A percentile compares a stretch with the other conserved stretches of the same genome.
Conservation (phyloP, 2,113 vertebrate species). For the Malurus alboscapulatus region DNA sequence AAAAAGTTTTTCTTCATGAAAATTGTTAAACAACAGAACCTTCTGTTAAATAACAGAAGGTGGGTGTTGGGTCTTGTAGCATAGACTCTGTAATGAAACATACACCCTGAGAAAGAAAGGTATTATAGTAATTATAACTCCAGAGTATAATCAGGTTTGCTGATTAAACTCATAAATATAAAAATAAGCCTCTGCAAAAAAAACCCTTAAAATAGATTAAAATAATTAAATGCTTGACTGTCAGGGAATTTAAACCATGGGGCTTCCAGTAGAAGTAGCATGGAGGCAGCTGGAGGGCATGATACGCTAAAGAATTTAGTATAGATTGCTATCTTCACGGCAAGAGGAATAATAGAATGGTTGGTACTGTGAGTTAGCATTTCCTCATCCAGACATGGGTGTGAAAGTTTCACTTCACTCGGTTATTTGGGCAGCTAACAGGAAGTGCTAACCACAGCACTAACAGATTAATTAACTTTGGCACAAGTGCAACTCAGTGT, state of each 20-base stretch:
- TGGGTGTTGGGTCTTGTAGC: neutral
- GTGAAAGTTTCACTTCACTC: slow-evolving; percentile 47
- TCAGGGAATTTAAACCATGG: neutral
- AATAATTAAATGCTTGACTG: neutral
- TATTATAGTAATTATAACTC: neutral
- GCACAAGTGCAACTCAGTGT: neutral
- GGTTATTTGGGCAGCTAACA: slow-evolving; percentile 24
- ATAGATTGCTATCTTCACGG: neutral
- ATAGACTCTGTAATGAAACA: neutral
- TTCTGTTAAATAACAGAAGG: neutral
- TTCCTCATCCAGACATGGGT: slow-evolving; percentile 2
- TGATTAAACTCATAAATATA: neutral
- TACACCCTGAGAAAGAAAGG: neutral
- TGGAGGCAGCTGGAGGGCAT: neutral
- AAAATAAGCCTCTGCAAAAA: neutral
- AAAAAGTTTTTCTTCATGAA: neutral
- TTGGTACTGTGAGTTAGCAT: neutral
- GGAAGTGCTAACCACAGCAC: slow-evolving; percentile 31
- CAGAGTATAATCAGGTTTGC: neutral
- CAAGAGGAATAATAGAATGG: neutral
- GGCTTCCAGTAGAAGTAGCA: neutral
- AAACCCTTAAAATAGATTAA: neutral
- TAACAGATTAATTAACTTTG: slow-evolving; percentile 25
- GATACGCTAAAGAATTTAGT: neutral
- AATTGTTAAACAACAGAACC: neutral